A percentile compares a stretch with the other conserved stretches of the same genome.
Conservation (phyloP, 2,113 vertebrate genomes). For the Perognathus longimembris region DNA sequence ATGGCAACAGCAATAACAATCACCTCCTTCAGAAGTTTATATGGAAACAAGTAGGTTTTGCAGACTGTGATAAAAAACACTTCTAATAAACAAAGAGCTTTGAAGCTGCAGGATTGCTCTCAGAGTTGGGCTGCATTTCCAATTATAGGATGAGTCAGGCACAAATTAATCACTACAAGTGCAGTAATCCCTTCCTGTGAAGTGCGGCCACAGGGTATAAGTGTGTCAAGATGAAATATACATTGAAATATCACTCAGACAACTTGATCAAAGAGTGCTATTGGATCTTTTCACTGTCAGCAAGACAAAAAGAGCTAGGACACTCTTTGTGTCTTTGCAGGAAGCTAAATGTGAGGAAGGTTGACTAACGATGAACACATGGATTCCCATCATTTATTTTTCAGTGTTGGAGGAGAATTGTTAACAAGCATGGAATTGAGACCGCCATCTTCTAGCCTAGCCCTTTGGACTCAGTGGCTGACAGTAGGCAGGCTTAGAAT, state of each 20-base stretch:
- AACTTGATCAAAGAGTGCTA: conserved; percentile 30
- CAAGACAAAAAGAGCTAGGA: background rate
- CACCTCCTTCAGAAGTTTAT: background rate
- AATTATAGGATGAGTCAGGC: conserved; percentile 21
- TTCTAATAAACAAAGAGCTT: conserved; percentile 57
- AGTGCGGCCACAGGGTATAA: background rate
- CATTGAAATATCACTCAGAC: background rate
- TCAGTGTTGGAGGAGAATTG: background rate
- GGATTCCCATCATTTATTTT: conserved; percentile 5
- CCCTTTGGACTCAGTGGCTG: background rate
- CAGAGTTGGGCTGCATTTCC: conserved; percentile 4
- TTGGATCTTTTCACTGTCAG: conserved; percentile 18
- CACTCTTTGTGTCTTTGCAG: background rate
- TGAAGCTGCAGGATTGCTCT: background rate
- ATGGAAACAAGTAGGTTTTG: conserved; percentile 32
- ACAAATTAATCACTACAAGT: conserved; percentile 42
- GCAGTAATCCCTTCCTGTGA: background rate
- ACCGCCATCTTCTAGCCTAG: background rate
- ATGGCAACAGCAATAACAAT: conserved; percentile 15
- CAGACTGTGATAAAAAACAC: conserved; percentile 49
- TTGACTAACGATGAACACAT: background rate
- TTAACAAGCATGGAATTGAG: background rate
- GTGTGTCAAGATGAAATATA: conserved; percentile 37
- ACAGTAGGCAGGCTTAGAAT: background rate
- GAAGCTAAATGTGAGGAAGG: background rate